Evolutionary conservation across 2,888 invertebrate genomes (phyloP).

Genomic region (Diloba caeruleocephala): DNA sequence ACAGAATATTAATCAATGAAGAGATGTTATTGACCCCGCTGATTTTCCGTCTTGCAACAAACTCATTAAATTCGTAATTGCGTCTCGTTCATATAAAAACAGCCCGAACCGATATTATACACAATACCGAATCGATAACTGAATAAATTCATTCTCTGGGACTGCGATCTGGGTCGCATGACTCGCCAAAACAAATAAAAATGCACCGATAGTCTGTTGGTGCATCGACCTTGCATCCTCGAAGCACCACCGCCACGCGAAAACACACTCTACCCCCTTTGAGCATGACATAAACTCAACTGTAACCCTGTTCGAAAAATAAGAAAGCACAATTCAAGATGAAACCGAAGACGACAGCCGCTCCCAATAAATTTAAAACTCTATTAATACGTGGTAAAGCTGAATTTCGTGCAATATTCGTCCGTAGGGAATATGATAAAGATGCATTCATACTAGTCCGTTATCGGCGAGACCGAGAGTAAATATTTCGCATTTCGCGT

Average conservation of each 20-base stretch:
- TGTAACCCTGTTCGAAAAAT: conserved; percentile 74
- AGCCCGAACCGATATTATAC: conserved; percentile 77
- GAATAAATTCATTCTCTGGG: conserved; percentile 86
- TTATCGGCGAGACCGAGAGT: conserved; percentile 81
- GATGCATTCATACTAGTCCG: conserved; percentile 82
- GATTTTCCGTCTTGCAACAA: conserved; percentile 39
- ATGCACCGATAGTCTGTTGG: conserved; percentile 83
- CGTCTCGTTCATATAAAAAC: conserved; percentile 51
- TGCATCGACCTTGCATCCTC: conserved; percentile 87
- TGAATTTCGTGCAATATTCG: conserved; percentile 36
- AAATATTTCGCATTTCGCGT: conserved; percentile 84
- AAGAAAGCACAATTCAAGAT: conserved; percentile 87
- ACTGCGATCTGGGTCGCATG: conserved; percentile 86
- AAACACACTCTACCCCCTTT: conserved; percentile 54
- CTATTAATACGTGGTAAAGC: conserved; percentile 51
- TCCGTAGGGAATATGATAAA: conserved; percentile 70
- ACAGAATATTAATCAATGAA: no score
- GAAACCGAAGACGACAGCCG: conserved; percentile 81
- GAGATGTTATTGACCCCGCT: conserved; percentile 29
- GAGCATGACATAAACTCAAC: conserved; percentile 69
- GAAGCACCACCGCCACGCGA: conserved; percentile 43
- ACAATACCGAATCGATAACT: conserved; percentile 86
- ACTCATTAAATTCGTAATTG: conserved; percentile 48
- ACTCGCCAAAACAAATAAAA: conserved; percentile 88
- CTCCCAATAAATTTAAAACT: conserved; percentile 64